phyloP scores from a whole-genome alignment of 1,140 invertebrate species.

The Hyposmocoma kahamanoa region DNA sequence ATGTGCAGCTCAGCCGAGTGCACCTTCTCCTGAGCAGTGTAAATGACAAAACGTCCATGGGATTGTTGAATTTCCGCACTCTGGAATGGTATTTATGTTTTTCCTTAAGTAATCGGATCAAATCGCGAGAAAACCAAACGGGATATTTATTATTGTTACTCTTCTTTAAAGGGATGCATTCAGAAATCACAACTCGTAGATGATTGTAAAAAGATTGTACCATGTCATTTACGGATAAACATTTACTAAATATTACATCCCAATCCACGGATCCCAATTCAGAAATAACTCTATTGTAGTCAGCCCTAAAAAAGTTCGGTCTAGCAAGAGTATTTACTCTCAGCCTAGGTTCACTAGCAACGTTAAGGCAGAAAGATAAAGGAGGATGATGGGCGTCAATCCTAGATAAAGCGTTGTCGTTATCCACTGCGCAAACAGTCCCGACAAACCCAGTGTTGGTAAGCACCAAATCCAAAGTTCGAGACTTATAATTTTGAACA shows the following conservation, averaged over 20 bases:
- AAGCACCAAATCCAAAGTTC: slow-evolving; percentile 20
- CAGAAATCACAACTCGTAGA: background rate
- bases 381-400: background rate
- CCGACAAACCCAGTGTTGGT: background rate
- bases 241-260: background rate
- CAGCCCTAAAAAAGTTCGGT: background rate
- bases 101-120: background rate
- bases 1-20: background rate
- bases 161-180: background rate
- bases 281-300: background rate
- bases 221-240: background rate
- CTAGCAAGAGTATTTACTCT: too few relatives aligned
- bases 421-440: background rate
- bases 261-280: background rate
- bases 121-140: background rate
- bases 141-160: background rate
- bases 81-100: background rate
- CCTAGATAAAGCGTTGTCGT: background rate
- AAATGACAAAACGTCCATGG: background rate
- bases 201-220: background rate
- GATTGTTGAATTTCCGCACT: background rate
- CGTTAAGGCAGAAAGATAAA: background rate
- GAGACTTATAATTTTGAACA: slow-evolving; percentile 6
- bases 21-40: background rate
- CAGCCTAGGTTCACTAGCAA: background rate